phyloP scores from a whole-genome alignment of 1,140 invertebrate species.

The Cheumatopsyche charites region DNA sequence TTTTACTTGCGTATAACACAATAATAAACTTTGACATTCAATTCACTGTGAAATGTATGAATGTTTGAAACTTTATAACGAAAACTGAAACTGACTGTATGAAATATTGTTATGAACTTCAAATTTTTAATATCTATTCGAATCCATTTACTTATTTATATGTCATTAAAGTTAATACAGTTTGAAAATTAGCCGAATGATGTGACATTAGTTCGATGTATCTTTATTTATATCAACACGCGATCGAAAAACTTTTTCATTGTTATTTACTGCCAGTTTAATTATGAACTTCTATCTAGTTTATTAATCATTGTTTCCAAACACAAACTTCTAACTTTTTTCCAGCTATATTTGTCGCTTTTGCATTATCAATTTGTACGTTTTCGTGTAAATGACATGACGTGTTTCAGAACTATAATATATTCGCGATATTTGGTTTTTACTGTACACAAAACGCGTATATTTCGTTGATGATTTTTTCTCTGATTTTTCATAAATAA shows the following conservation, averaged over 20 bases:
- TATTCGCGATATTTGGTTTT: not conserved
- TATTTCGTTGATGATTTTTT: not conserved
- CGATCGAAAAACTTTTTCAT: constrained; percentile 1
- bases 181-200: constrained; percentile 5
- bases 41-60: not conserved
- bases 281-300: too few relatives aligned
- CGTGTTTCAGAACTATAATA: not conserved
- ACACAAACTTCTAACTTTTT: too few relatives aligned
- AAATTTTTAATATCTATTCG: constrained; percentile 3
- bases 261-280: constrained; percentile 3
- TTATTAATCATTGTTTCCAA: too few relatives aligned
- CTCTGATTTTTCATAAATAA: too few relatives aligned
- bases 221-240: constrained; percentile 11
- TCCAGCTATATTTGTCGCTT: too few relatives aligned
- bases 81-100: not conserved
- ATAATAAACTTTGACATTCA: not conserved
- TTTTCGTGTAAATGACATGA: constrained; percentile 2
- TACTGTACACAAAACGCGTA: not conserved
- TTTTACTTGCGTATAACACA: not conserved
- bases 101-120: not conserved
- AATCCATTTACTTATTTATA: not conserved
- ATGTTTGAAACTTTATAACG: constrained; percentile 9
- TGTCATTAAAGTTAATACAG: not conserved
- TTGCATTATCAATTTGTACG: not conserved
- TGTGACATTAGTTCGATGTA: constrained; percentile 1